phyloP scores from a whole-genome alignment of 1,140 invertebrate genomes.

The Zaprionus lachaisei region DNA sequence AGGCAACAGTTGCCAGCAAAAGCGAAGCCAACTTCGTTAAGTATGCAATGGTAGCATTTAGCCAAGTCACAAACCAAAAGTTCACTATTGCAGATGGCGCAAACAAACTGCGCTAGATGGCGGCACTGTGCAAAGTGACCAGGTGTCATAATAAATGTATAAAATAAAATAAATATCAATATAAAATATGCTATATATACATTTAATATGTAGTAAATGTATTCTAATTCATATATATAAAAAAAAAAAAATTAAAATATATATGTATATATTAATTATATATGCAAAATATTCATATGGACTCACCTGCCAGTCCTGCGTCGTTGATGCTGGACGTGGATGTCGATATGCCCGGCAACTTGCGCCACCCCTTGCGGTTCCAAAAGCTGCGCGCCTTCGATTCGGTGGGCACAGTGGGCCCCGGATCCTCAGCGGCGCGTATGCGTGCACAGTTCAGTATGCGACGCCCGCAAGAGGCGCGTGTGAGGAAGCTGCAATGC shows the following conservation, averaged over 20 bases:
- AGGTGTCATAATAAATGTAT: too few species aligned
- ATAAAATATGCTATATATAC: not conserved
- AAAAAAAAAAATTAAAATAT: not conserved
- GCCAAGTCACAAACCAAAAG: not conserved
- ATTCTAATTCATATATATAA: not conserved
- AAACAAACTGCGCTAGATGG: not conserved
- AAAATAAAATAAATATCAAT: not conserved
- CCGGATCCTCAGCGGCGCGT: constrained; percentile 77
- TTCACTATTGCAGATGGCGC: not conserved
- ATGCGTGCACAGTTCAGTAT: constrained; percentile 77
- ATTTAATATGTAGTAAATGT: not conserved
- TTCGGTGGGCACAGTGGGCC: constrained; percentile 66
- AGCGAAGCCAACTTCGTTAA: not conserved
- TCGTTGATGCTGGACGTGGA: constrained; percentile 88
- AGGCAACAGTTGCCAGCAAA: not conserved
- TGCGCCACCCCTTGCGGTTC: constrained; percentile 91
- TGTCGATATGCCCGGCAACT: constrained; percentile 88
- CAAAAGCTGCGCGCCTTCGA: constrained; percentile 87
- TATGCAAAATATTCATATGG: not conserved
- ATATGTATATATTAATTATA: not conserved
- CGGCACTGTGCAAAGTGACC: not conserved
- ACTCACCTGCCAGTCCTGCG: constrained; percentile 87
- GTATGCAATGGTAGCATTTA: not conserved
- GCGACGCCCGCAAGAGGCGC: constrained; percentile 72
- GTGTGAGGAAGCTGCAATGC: constrained; percentile 61